These are phyloP conservation scores for Nasalis larvatus DNA, from an alignment of 2,113 vertebrate genomes.

Conservation along the genomic window DNA sequence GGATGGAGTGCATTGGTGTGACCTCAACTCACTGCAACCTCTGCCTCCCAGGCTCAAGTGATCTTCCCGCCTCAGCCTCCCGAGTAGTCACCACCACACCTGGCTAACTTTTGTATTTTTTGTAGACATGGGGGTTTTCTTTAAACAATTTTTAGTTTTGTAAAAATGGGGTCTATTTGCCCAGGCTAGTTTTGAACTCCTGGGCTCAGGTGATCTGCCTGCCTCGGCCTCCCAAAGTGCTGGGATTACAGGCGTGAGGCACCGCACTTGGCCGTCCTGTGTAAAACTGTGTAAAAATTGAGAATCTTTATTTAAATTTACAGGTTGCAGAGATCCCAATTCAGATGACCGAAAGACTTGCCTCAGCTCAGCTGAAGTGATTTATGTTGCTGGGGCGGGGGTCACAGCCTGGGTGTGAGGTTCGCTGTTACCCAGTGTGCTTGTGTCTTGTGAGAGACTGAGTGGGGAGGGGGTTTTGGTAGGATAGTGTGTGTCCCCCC, in stretches of 20 bases:
- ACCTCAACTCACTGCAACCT: too few relatives aligned
- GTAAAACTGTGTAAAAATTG: not conserved
- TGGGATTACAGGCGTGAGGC: too few relatives aligned
- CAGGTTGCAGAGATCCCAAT: not conserved
- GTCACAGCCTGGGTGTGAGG: not conserved
- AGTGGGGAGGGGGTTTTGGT: not conserved
- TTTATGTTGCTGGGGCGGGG: not conserved
- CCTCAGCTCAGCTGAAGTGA: not conserved
- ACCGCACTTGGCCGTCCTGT: not conserved
- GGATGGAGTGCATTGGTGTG: not conserved
- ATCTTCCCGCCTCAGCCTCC: too few relatives aligned
- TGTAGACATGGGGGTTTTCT: too few relatives aligned
- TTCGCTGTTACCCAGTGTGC: rapidly evolving
- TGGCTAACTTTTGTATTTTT: too few relatives aligned
- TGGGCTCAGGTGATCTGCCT: too few relatives aligned
- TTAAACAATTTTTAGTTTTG: too few relatives aligned
- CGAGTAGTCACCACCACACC: too few relatives aligned
- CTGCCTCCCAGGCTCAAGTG: too few relatives aligned
- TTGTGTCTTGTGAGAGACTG: not conserved
- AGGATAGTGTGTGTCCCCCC: rapidly evolving
- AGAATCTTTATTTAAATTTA: not conserved
- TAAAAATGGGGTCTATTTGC: too few relatives aligned
- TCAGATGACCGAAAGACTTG: not conserved
- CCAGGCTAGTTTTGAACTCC: too few relatives aligned
- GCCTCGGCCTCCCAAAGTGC: too few relatives aligned